Base-by-base conservation (phyloP, 1,140 invertebrate species). In the Drosophila tsacasi region DNA sequence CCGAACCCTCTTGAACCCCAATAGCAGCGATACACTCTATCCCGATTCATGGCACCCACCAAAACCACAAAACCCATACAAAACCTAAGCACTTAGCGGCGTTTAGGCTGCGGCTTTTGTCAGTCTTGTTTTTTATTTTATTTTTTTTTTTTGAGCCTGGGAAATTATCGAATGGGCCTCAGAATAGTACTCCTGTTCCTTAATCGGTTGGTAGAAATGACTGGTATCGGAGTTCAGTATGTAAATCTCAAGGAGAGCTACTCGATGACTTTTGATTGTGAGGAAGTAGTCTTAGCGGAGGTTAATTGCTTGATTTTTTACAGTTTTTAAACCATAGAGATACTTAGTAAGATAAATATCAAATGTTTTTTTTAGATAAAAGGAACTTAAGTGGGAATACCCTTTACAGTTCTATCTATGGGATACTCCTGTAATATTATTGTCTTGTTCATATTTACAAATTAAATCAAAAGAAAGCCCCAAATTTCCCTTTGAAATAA, bases 71-170 rank as follows among this genome's bases (percentile, higher is more conserved):
- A 74, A 52, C 21, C 73, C 46, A 63, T 52, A 60, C 46, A 32
- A 54, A 39, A 21, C 30, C 58, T 49, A 74, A 79, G 84, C 83
- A 87, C 83, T 87, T 89, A 83, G 80, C 84, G 83, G 80, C 84
- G 85, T 86, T 86, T 86, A 87, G 83, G 79, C 79, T 76, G 52
- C 30, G 79, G 40, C 79, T 79, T 79, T 72, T 78, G 63, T 66
- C 58, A n/a, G 42, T 19, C 27, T 55, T 39, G 13, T n/a, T 17
- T 44, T 50, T 25, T 30, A 40, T 47, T 57, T 44, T 8, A 2
- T 23, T 15, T 17, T n/a, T 42, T 19, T 40, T 58, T 27, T 40
- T 15, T 12, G 23, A 39, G 23, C 73, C 39, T 77, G 57, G 32
- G 75, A 77, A 63, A 47, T 60, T 30, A 74, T 75, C 23, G 25